Percentiles rank a stretch among this genome's conserved stretches.
Conservation (phyloP, 2,113 vertebrate genomes). For the Varanus komodoensis region DNA sequence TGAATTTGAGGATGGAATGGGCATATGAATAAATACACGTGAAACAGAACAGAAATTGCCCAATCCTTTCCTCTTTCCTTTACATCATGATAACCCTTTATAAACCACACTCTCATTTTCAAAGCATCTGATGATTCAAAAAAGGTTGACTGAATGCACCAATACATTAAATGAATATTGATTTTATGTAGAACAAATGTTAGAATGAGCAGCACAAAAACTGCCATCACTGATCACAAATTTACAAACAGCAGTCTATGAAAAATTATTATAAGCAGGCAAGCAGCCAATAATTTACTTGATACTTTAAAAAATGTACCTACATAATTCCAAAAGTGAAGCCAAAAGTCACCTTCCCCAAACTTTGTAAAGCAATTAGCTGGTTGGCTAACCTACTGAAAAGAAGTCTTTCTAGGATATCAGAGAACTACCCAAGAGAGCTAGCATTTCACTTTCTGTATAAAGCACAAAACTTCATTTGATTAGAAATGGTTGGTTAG, state of each 20-base stretch:
- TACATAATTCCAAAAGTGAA: background rate
- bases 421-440: constrained; percentile 5
- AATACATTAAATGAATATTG: background rate
- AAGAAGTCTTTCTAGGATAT: background rate
- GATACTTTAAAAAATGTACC: background rate
- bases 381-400: constrained; percentile 10
- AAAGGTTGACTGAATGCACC: background rate
- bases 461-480: constrained; percentile 12
- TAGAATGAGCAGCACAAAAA: background rate
- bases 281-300: background rate
- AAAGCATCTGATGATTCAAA: background rate
- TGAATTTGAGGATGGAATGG: background rate
- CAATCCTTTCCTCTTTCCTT: no score
- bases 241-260: background rate
- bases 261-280: background rate
- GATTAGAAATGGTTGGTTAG: constrained; percentile 30
- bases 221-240: background rate
- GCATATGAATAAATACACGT: background rate
- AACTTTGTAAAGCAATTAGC: constrained; percentile 24
- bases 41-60: background rate
- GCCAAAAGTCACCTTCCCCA: background rate
- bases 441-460: background rate
- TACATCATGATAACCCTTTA: background rate
- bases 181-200: background rate
- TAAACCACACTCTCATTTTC: background rate